Conservation (phyloP, 1,140 invertebrate species). For the Drosophila santomea region DNA sequence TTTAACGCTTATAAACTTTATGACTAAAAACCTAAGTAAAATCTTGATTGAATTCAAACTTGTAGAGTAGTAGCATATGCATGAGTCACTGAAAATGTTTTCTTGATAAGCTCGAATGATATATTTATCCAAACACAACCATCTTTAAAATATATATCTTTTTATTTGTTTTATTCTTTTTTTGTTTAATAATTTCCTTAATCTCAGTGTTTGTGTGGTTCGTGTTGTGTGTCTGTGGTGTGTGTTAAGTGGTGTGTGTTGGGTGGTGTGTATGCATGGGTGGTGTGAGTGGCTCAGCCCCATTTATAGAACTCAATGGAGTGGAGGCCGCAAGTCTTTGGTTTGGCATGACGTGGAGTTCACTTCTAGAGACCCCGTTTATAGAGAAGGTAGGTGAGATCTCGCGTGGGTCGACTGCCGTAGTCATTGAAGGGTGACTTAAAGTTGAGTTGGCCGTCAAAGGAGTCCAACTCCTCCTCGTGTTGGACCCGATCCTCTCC, state of each 20-base stretch:
- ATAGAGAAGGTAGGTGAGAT: slow-evolving; percentile 66
- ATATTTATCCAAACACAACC: slow-evolving; percentile 3
- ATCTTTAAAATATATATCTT: slow-evolving; percentile 6
- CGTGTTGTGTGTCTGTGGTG: slow-evolving; percentile 5
- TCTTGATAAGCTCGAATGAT: neutral
- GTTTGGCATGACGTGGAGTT: neutral
- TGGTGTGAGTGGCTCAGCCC: slow-evolving; percentile 10
- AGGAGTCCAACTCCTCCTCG: slow-evolving; percentile 36
- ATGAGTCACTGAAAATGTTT: slow-evolving; percentile 3
- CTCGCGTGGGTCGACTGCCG: slow-evolving; percentile 65
- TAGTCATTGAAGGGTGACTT: slow-evolving; percentile 72
- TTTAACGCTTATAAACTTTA: neutral
- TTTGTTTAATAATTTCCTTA: neutral
- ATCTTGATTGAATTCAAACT: neutral
- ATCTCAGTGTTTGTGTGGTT: neutral
- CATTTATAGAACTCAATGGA: slow-evolving; percentile 14
- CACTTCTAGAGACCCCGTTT: slow-evolving; percentile 54
- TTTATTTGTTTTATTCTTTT: neutral
- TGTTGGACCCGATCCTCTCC: neutral
- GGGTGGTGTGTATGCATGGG: neutral
- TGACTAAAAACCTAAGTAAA: neutral
- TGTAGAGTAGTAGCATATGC: neutral
- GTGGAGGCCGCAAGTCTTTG: slow-evolving; percentile 1
- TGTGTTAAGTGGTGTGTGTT: slow-evolving; percentile 1
- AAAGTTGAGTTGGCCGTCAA: slow-evolving; percentile 56